Base-by-base conservation (phyloP, 2,113 vertebrate genomes). In the Cavia porcellus region DNA sequence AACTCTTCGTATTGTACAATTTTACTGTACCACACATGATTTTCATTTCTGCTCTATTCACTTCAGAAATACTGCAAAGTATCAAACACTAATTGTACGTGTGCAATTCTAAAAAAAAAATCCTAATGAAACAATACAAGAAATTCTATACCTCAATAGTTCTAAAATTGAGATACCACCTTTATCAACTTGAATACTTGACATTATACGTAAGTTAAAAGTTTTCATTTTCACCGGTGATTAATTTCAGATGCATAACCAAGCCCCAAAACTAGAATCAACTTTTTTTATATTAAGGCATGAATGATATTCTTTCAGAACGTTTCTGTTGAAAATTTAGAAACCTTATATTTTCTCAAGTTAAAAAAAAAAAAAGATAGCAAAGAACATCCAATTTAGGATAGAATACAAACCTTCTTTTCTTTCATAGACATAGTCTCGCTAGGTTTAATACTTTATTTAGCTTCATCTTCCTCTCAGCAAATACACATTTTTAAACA, bases 291-390 rank as follows among this genome's bases (percentile, higher is more conserved):
- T 24, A 94, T 81, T 66, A 32, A 61, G 25, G 24, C 68, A 95
- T 19, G 38, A 57, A 91, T 17, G 50, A 92, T 94, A 94, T 5
- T 52, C 28, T 72, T 95, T 92, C 50, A 86, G 57, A 97, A 85
- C 42, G 22, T 77, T 14, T 59, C 57, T 52, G 85, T 25, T 61
- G 45, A 93, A 95, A 85, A 82, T 88, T 57, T 90, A 30, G 92
- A 92, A 77, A 85, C 7, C 7, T 86, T 80, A 8, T 83, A 81
- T 80, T 68, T 57, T 84, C 45, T 96, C 30, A 59, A 75, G 20
- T 38, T 92, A 30, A 68, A 62, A 84, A n/a, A 84, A n/a, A 84
- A n/a, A 35, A 45, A 66, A 15, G 32, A 66, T 12, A 14, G 62
- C 47, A 47, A n/a, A 42, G 35, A 90, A 64, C 8, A 38, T 32